phyloP scores from a whole-genome alignment of 2,888 invertebrate genomes.

The Synergus japonicus region DNA sequence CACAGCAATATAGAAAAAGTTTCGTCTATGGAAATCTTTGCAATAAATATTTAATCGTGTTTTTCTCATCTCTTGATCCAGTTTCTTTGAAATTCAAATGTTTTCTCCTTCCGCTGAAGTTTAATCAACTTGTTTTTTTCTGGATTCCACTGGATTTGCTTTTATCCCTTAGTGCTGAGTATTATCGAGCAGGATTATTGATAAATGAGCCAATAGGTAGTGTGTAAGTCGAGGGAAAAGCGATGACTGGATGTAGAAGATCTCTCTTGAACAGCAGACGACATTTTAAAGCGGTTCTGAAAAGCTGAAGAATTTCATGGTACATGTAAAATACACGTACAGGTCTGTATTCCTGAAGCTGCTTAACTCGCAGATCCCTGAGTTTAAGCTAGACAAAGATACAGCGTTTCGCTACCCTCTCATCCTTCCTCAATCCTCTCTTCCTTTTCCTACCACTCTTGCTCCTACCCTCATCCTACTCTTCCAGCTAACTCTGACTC shows the following conservation, averaged over 20 bases:
- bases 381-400: conserved; percentile 57
- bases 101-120: neutral
- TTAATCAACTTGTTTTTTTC: conserved; percentile 17
- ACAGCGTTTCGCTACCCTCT: conserved; percentile 24
- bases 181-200: conserved; percentile 45
- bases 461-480: conserved; percentile 42
- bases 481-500: conserved; percentile 45
- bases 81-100: neutral
- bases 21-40: too few species aligned
- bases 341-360: conserved; percentile 57
- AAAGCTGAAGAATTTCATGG: conserved; percentile 39
- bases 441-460: conserved; percentile 37
- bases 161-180: conserved; percentile 15
- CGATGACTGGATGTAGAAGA: conserved; percentile 17
- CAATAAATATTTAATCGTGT: too few species aligned
- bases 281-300: conserved; percentile 23
- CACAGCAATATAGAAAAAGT: too few species aligned
- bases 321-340: conserved; percentile 57
- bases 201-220: conserved; percentile 44
- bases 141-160: conserved; percentile 41
- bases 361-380: conserved; percentile 62
- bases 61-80: too few species aligned
- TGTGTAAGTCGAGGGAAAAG: conserved; percentile 30
- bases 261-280: conserved; percentile 25
- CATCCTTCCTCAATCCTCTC: conserved; percentile 38